phyloP scores from a whole-genome alignment of 2,888 invertebrate genomes.

The Serripes groenlandicus region DNA sequence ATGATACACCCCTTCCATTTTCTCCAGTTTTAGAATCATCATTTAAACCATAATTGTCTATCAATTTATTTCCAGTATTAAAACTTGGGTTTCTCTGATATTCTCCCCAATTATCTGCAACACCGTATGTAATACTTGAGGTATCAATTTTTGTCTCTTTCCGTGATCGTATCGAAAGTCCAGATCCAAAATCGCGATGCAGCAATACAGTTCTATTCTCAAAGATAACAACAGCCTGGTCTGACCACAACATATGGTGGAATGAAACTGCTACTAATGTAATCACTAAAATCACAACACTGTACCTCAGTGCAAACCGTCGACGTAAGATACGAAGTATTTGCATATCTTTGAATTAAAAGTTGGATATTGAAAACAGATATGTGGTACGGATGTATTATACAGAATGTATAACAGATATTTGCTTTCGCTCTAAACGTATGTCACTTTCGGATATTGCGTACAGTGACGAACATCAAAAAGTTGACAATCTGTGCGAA shows the following conservation, averaged over 20 bases:
- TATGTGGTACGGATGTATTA: too few relatives aligned
- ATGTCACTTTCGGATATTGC: too few relatives aligned
- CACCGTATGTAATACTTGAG: neutral
- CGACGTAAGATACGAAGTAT: neutral
- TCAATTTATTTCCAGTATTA: constrained; percentile 73
- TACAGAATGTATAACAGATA: too few relatives aligned
- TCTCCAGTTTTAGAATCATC: constrained; percentile 72
- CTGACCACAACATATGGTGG: constrained; percentile 42
- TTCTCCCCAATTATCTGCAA: constrained; percentile 53
- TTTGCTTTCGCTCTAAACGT: too few relatives aligned
- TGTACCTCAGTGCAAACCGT: constrained; percentile 37
- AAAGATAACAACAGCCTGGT: constrained; percentile 9
- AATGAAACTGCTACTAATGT: constrained; percentile 41
- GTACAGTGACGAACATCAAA: too few relatives aligned
- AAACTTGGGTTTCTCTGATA: constrained; percentile 60
- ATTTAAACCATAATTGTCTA: constrained; percentile 75
- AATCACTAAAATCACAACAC: constrained; percentile 38
- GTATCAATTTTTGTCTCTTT: neutral
- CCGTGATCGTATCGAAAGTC: too few relatives aligned
- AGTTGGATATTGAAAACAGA: too few relatives aligned
- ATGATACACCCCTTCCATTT: constrained; percentile 71
- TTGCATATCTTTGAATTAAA: neutral
- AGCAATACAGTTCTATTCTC: neutral
- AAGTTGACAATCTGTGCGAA: too few relatives aligned
- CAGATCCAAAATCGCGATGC: neutral